Base-by-base conservation (phyloP, 2,888 invertebrate genomes). In the Parochlus steinenii region DNA sequence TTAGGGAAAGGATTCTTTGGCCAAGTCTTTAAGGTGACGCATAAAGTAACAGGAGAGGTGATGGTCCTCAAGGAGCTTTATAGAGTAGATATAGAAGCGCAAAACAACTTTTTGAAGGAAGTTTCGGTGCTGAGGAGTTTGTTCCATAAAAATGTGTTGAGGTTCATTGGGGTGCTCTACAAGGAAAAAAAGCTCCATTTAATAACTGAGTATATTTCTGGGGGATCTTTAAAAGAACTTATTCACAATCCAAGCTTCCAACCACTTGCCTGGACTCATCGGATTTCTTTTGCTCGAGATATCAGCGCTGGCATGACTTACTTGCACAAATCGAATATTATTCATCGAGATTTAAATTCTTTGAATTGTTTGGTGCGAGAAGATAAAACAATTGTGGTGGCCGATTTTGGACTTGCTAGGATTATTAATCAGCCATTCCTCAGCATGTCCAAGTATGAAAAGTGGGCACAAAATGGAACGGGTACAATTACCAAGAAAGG, bases 31-130 rank as follows among this genome's bases (percentile, higher is more conserved):
- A 80, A 86, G 63, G 89, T 90, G 37, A 90, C 87, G 1, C 90
- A 92, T 53, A 72, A 80, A 33, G 76, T 79, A 45, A 89, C 89
- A 1, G 77, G 77, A 43, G 92, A 93, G 60, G 80, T 89, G 28
- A 92, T 93, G 90, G 92, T 93, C 45, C 69, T 93, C 26, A 93
- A 93, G 51, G 90, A 93, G 53, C 65, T 93, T 37, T 83, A 89
- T 60, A 66, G 87, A 37, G 83, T 92, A 15, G 92, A 93, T 51
- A 92, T 90, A 52, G 87, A 86, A 48, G 92, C 92, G 2, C 90
- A 93, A 55, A 76, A 79, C 47, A 89, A 85, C 61, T 93, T 93
- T 53, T 64, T 93, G 22, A 90, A 92, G 61, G 93, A 93, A 72
- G 89, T 90, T 37, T 92, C 92, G 3, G 90, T 93, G 17, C 62